Evolutionary conservation across 2,113 vertebrate species (phyloP), one percentile per base, ranked within the genome.

Genomic region (Phalacrocorax brasilianus): DNA sequence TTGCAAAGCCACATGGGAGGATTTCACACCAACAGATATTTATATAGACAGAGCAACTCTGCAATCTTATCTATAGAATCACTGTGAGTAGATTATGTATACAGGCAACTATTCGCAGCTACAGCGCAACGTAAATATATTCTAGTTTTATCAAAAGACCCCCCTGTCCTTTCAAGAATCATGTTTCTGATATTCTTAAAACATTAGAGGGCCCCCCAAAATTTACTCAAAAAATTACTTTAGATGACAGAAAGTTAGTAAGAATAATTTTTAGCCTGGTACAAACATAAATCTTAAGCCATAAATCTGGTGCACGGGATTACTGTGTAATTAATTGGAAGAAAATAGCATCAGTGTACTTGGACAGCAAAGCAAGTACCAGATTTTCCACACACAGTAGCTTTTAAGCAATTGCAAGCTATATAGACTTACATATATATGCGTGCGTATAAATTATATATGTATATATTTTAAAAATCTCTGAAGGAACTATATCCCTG

Each of bases 271-370:
- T 91, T 77, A 84, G 40, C 33, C 13, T 32, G 33, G 26, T 38
- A 55, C 23, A 79, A 89, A 70, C 8, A 30, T 14, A 63, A 66
- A 49, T 44, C 59, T 85, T 88, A 82, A 93, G 7, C 23, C 71
- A 85, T 65, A 88, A 71, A 71, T 55, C 79, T 96, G 71, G 81
- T 77, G 55, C 66, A 58, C 38, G 38, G 71, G 92, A 95, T 94
- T 95, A 94, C 38, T 0, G 4, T 28, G 71, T 62, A 93, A 95
- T 89, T 95, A 96, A 89, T 81, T 81, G 73, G 72, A 84, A 86
- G 70, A 73, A 88, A 93, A 95, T 40, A 92, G 63, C 75, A 90
- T 50, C 55, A 47, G 61, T 26, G 2, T 35, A 23, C 55, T 85
- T 92, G 62, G 78, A 55, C 55, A 58, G 75, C 55, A 47, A 91